These are phyloP conservation scores for Eutrigla gurnardus DNA, from an alignment of 2,797 vertebrate species.

Conservation along the genomic window DNA sequence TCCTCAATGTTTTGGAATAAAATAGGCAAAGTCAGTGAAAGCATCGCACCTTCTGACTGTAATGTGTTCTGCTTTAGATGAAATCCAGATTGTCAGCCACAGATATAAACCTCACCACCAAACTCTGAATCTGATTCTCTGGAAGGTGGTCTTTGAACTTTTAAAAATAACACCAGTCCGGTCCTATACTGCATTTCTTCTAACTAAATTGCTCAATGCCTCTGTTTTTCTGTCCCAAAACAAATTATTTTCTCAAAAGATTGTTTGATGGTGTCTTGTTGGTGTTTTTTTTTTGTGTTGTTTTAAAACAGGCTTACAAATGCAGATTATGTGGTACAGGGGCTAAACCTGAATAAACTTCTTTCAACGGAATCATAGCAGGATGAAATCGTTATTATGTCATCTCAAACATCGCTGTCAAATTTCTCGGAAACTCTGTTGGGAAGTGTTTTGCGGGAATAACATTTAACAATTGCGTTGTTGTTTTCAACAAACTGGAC, in stretches of 20 bases:
- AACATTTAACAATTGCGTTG: no score
- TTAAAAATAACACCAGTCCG: not conserved
- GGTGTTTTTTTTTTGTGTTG: not conserved
- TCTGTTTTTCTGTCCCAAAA: not conserved
- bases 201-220: not conserved
- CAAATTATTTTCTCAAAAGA: conserved; percentile 12
- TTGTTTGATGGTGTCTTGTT: not conserved
- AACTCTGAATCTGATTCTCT: conserved; percentile 4
- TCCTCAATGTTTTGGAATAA: not conserved
- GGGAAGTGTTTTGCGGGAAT: no score
- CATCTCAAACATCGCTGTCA: no score
- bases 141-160: conserved; percentile 1
- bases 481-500: no score
- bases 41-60: not conserved
- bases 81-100: conserved; percentile 6
- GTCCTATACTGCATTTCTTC: not conserved
- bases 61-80: not conserved
- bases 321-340: not conserved
- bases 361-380: no score
- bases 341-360: no score
- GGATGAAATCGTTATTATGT: no score
- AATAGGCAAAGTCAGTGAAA: conserved; percentile 7
- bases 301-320: not conserved
- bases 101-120: not conserved
- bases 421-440: no score